These are phyloP conservation scores for Chaetura pelagica DNA, from an alignment of 2,113 vertebrate species.

Conservation along the genomic window DNA sequence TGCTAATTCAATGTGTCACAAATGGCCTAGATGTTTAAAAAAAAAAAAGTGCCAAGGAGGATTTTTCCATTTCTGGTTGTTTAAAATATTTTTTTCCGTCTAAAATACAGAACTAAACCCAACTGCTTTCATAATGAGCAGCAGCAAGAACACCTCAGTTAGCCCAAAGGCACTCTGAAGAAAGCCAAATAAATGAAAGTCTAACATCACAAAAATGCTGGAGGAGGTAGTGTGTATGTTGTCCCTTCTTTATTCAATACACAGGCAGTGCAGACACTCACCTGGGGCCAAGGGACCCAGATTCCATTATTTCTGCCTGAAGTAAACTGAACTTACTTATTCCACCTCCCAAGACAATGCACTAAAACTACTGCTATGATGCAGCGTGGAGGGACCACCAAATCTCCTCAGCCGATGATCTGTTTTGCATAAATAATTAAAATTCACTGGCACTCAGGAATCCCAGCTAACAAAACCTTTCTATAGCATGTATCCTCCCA, in stretches of 20 bases:
- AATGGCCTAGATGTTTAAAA: not conserved
- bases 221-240: not conserved
- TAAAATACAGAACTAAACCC: not conserved
- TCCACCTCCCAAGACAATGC: not conserved
- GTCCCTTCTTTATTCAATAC: not conserved
- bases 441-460: not conserved
- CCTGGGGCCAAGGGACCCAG: not conserved
- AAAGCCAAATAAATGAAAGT: not conserved
- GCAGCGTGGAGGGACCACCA: not conserved
- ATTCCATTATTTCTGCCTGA: not conserved
- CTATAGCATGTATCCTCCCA: not conserved
- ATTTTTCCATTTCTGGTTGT: not conserved
- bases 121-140: not conserved
- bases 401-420: not conserved
- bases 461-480: not conserved
- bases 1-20: not conserved
- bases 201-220: not conserved
- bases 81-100: not conserved
- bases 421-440: conserved; percentile 38
- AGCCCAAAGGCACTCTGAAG: not conserved
- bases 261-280: not conserved
- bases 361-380: not conserved
- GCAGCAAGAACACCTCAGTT: not conserved
- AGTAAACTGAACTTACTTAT: not conserved
- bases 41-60: not conserved